Evolutionary conservation across 2,797 vertebrate species (phyloP), one percentile per base, ranked within the genome.

Genomic region (Macropus fuliginosus): DNA sequence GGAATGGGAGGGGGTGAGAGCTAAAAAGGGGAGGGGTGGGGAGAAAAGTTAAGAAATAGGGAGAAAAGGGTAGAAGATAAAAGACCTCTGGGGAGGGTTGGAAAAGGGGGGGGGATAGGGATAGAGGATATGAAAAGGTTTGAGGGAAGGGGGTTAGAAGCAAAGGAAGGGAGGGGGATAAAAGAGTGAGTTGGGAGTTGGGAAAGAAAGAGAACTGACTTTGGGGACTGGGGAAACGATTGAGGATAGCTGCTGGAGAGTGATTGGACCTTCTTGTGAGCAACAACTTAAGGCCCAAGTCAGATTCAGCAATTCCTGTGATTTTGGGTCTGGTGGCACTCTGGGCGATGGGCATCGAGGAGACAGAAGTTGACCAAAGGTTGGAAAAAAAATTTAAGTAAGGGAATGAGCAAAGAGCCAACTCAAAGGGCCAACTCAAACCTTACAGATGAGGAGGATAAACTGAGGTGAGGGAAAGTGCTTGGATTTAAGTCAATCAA

Each of bases 171-270:
- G 90, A n/a, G 34, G 52, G 50, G 29, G 90, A 55, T 91, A 91
- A 31, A 55, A n/a, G 52, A 55, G 4, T 34, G 50, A 55, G 28
- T 29, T 91, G 50, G 52, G 93, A 96, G 34, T 40, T 56, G n/a
- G 10, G 40, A 59, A 95, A 96, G 91, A 95, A 97, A 91, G 46
- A 93, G 59, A 40, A 1, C 74, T 93, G 91, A 55, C 13, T 14
- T 14, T 93, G 91, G 52, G 90, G 87, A 55, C 46, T 28, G 50
- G 29, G 24, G 34, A 56, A 56, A 40, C 34, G 74, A n/a, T 40
- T 46, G 52, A 94, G 93, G 18, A 91, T 93, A 28, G 91, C 66
- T 89, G 92, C 66, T 94, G 55, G 54, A 94, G 14, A 50, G 52
- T 46, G 62, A 91, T 62, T 74, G 91, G 93, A 93, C 34, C 9